These are phyloP conservation scores for Gymnosoma rotundatum DNA, from an alignment of 2,888 invertebrate genomes.

Conservation along the genomic window DNA sequence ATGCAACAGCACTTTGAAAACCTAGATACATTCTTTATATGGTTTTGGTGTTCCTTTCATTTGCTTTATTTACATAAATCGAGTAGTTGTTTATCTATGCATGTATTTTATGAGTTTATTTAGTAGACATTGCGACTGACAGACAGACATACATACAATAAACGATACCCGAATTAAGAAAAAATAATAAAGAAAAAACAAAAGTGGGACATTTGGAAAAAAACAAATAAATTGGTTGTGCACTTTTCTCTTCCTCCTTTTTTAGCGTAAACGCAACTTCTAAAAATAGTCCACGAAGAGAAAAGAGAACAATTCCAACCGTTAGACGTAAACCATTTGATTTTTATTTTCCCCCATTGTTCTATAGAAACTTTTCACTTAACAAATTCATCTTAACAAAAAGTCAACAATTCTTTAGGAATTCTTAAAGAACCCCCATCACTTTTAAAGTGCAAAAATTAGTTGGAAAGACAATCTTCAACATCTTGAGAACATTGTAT, in stretches of 20 bases:
- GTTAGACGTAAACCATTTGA: slow-evolving; percentile 38
- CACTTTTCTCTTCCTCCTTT: slow-evolving; percentile 13
- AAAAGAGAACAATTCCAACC: not conserved
- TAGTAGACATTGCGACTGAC: slow-evolving; percentile 70
- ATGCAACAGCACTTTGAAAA: slow-evolving; percentile 21
- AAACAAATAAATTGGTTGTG: slow-evolving; percentile 12
- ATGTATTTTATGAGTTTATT: slow-evolving; percentile 47
- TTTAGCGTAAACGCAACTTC: not conserved
- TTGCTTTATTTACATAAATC: slow-evolving; percentile 10
- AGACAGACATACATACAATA: slow-evolving; percentile 61
- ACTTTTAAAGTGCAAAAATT: slow-evolving; percentile 21
- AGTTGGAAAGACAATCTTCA: slow-evolving; percentile 5
- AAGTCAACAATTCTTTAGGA: too few species aligned
- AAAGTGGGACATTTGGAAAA: not conserved
- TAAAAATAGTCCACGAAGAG: slow-evolving; percentile 42
- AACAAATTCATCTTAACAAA: slow-evolving; percentile 1
- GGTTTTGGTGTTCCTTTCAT: slow-evolving; percentile 4
- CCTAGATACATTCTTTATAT: slow-evolving; percentile 57
- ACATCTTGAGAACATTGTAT: not conserved
- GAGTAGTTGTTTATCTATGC: slow-evolving; percentile 14
- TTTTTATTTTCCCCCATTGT: slow-evolving; percentile 5
- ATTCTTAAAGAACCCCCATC: slow-evolving; percentile 27
- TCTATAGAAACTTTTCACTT: not conserved
- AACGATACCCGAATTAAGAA: slow-evolving; percentile 34
- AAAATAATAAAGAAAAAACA: not conserved